Conservation (phyloP, 2,113 vertebrate species). For the Hoplias malabaricus region DNA sequence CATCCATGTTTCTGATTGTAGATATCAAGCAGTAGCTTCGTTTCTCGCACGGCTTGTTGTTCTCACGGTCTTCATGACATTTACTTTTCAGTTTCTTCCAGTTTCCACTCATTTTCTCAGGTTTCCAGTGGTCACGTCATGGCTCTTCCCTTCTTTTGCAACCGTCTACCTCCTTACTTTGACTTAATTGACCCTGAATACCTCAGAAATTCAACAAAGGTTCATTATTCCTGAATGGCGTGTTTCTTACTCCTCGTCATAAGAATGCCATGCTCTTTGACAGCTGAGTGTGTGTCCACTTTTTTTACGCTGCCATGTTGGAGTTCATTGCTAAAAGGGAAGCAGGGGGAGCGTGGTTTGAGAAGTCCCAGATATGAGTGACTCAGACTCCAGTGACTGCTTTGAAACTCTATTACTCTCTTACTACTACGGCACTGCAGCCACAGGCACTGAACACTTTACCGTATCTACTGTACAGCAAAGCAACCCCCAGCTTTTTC, state of each 20-base stretch:
- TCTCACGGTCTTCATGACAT: constrained; percentile 22
- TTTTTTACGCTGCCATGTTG: background rate
- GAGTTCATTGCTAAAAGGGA: background rate
- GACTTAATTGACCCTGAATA: background rate
- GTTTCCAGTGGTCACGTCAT: background rate
- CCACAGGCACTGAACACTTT: background rate
- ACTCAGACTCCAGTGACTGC: background rate
- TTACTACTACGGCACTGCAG: background rate
- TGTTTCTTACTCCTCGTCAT: constrained; percentile 24
- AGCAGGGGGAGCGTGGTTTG: background rate
- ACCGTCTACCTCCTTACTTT: background rate
- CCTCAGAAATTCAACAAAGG: background rate
- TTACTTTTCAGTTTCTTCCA: background rate
- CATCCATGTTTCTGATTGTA: background rate
- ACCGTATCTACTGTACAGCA: background rate
- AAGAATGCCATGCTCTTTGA: background rate
- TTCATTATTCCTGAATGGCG: constrained; percentile 31
- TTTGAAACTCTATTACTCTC: background rate
- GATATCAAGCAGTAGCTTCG: background rate
- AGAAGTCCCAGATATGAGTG: background rate
- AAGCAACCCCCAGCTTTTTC: too few relatives aligned
- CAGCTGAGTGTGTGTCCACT: background rate
- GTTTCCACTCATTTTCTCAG: background rate
- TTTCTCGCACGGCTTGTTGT: background rate
- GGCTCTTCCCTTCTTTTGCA: background rate